Conservation (phyloP, 2,113 vertebrate species). For the Nyctibius bracteatus region DNA sequence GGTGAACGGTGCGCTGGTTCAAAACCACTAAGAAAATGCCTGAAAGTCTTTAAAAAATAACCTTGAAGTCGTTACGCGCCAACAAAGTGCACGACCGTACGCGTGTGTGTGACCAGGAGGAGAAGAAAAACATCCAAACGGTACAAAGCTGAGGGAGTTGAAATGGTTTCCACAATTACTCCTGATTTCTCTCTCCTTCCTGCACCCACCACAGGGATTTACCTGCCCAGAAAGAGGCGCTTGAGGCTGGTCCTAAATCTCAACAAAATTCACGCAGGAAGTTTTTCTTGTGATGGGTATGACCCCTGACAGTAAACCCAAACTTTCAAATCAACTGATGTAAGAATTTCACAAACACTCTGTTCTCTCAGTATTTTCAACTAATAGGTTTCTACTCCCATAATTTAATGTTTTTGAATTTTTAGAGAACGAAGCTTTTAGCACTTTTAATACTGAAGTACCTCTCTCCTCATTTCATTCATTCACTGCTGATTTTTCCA, state of each 20-base stretch:
- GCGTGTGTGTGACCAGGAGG: neutral
- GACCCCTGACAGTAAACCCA: neutral
- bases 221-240: neutral
- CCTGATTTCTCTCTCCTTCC: neutral
- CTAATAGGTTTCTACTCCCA: neutral
- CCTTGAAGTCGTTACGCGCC: neutral
- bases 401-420: neutral
- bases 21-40: neutral
- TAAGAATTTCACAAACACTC: neutral
- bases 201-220: neutral
- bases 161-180: neutral
- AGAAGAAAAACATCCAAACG: neutral
- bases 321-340: neutral
- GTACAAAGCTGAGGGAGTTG: neutral
- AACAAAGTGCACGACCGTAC: neutral
- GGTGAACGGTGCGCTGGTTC: conserved; percentile 6
- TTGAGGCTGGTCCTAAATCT: neutral
- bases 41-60: neutral
- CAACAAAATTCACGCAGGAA: neutral
- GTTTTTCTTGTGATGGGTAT: neutral
- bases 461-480: neutral
- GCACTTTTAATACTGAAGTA: neutral
- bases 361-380: neutral
- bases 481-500: neutral
- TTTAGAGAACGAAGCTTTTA: neutral